phyloP scores from a whole-genome alignment of 2,888 invertebrate genomes.

The Dioctria linearis region DNA sequence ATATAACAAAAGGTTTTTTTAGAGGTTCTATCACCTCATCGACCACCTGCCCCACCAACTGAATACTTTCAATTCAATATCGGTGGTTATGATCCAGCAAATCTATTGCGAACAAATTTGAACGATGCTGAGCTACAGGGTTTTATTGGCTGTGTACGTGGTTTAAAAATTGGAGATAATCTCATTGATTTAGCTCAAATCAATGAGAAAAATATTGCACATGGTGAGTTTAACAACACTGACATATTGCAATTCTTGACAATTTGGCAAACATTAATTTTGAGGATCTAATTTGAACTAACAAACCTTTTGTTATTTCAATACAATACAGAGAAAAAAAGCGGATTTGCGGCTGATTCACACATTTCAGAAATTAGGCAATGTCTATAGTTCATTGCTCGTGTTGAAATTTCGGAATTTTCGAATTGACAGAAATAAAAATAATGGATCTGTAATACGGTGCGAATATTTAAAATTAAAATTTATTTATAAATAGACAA shows the following conservation, averaged over 20 bases:
- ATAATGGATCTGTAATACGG: too few species aligned
- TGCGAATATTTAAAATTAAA: too few species aligned
- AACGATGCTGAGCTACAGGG: conserved; percentile 76
- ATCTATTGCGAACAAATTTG: conserved; percentile 75
- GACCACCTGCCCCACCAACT: conserved; percentile 90
- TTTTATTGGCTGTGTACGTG: conserved; percentile 89
- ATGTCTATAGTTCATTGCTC: too few species aligned
- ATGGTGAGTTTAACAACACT: conserved; percentile 73
- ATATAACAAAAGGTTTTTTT: conserved; percentile 57
- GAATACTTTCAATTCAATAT: conserved; percentile 92
- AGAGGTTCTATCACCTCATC: conserved; percentile 90
- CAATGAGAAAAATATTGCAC: conserved; percentile 79
- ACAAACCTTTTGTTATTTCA: too few species aligned
- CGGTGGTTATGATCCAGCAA: conserved; percentile 87
- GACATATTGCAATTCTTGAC: not conserved
- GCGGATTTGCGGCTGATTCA: too few species aligned
- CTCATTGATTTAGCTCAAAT: conserved; percentile 84
- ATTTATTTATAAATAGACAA: too few species aligned
- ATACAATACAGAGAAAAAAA: too few species aligned
- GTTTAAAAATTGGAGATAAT: conserved; percentile 86
- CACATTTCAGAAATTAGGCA: too few species aligned
- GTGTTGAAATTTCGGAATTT: too few species aligned
- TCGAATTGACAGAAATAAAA: too few species aligned
- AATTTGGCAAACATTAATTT: not conserved
- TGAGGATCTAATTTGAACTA: too few species aligned